A percentile compares a stretch with the other conserved stretches of the same genome.
These are phyloP conservation scores for Torymus texanus DNA, from an alignment of 2,888 invertebrate species.

Conservation along the genomic window DNA sequence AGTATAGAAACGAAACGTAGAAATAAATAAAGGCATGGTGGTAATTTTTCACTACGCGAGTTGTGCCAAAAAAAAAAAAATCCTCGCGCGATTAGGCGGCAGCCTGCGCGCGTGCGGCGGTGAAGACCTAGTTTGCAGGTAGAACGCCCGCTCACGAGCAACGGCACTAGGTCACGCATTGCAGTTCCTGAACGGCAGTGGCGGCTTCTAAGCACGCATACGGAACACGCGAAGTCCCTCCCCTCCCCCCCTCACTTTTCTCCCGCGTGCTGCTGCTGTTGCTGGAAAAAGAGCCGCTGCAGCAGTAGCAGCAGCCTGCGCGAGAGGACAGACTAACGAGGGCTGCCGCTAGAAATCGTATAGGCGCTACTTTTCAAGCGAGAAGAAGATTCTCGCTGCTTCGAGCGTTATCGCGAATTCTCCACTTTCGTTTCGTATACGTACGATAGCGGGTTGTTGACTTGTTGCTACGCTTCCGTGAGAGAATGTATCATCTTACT, in stretches of 20 bases:
- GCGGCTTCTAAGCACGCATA: constrained; percentile 57
- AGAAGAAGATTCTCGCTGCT: not conserved
- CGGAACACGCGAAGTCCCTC: constrained; percentile 28
- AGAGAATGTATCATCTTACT: no score
- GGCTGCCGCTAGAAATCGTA: constrained; percentile 26
- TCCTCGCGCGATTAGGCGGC: constrained; percentile 8
- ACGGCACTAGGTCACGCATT: constrained; percentile 72
- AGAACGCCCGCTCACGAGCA: constrained; percentile 33
- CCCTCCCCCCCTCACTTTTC: constrained; percentile 2
- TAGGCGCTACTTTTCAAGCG: not conserved
- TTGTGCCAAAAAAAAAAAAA: constrained; percentile 7
- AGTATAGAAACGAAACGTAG: constrained; percentile 9
- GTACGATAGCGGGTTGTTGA: constrained; percentile 49
- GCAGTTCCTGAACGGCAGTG: constrained; percentile 70
- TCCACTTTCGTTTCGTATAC: constrained; percentile 47
- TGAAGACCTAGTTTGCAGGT: constrained; percentile 52
- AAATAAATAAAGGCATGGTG: not conserved
- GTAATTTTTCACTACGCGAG: constrained; percentile 1
- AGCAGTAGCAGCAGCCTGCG: not conserved
- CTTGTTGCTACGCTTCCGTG: constrained; percentile 1
- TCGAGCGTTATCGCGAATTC: constrained; percentile 19
- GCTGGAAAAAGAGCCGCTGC: not conserved
- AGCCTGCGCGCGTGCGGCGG: not conserved
- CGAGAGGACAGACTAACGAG: constrained; percentile 5
- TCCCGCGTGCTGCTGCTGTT: not conserved